Base-by-base conservation (phyloP, 2,797 vertebrate genomes). In the Phalanger gymnotis region DNA sequence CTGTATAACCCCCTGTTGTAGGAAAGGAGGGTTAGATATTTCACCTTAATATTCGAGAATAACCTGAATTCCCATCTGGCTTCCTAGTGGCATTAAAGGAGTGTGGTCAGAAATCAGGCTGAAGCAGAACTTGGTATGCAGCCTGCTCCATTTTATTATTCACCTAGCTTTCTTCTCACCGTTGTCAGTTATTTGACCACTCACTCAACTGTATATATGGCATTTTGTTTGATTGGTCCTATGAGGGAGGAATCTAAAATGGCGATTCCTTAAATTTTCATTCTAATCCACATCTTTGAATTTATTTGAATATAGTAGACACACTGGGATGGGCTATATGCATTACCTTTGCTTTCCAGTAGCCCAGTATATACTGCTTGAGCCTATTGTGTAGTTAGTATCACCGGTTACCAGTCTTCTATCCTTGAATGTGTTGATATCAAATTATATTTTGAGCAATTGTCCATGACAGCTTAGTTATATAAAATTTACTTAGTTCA, bases 401-500 rank as follows among this genome's bases (percentile, higher is more conserved):
- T 89, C 14, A 28, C 28, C 30, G 53, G 51, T 54, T 89, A 31
- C 54, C 53, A 5, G 22, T n/a, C 19, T 0, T 94, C 3, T 93
- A 0, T 73, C 81, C 40, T 94, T 56, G 14, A 57, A 53, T 92
- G 10, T 95, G 22, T 91, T 10, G 3, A 30, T 81, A 52, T 92
- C 52, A 58, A n/a, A 56, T 4, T 90, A 53, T 92, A 19, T 87
- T 94, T 34, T 92, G 31, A 93, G 90, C 81, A 55, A 56, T 57
- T n/a, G 34, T 51, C 28, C 13, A 30, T 40, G 40, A 92, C 34
- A 30, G 92, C 11, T 73, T 91, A 87, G n/a, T 91, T n/a, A 87
- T 94, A 14, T 91, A 28, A 94, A 91, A 61, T 93, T 57, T 95
- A 93, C 19, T 92, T 95, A 27, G 16, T 89, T 96, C 93, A 40